Base-by-base conservation (phyloP, 2,797 vertebrate genomes). In the Euphonia xanthogaster region DNA sequence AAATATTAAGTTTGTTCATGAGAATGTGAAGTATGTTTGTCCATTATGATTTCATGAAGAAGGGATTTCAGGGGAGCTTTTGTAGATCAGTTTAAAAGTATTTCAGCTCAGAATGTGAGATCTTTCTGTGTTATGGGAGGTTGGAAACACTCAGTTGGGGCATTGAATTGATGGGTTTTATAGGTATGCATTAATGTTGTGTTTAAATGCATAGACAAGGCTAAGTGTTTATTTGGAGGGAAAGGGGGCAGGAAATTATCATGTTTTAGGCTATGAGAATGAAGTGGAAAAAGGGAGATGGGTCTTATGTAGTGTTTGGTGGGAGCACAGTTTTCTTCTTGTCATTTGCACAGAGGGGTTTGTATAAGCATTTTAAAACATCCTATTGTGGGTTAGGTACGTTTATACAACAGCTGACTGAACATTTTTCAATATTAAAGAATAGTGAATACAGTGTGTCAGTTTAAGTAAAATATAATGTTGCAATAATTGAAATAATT, bases 21-120 rank as follows among this genome's bases (percentile, higher is more conserved):
- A 80, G 87, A 86, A 97, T 58, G 84, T 96, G 84, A 88, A 65
- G n/a, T 63, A 51, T 45, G 78, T 67, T 91, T 85, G 74, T 94
- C 84, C 51, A 5, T 90, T 73, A 70, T 39, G 45, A 75, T 95
- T 96, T 91, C 62, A 68, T 57, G 63, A 92, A 79, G 81, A 73
- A 89, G 44, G 45, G 25, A 75, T 79, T 90, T 86, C 66, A 68
- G 65, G 60, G 33, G 30, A 70, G 44, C 35, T 76, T 72, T 63
- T 35, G 0, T 1, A 81, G 48, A 80, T 47, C 39, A n/a, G 24
- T 57, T 81, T 31, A 39, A n/a, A 71, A 73, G 53, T 85, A 57
- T 70, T 86, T 84, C 42, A 66, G 47, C 48, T 92, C 45, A 86
- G 79, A 88, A 75, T 48, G 28, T 12, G 66, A 83, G 42, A 51